Percentiles rank a stretch among this genome's conserved stretches.
These are phyloP conservation scores for Rhamnusium bicolor DNA, from an alignment of 2,888 invertebrate genomes.

Conservation along the genomic window DNA sequence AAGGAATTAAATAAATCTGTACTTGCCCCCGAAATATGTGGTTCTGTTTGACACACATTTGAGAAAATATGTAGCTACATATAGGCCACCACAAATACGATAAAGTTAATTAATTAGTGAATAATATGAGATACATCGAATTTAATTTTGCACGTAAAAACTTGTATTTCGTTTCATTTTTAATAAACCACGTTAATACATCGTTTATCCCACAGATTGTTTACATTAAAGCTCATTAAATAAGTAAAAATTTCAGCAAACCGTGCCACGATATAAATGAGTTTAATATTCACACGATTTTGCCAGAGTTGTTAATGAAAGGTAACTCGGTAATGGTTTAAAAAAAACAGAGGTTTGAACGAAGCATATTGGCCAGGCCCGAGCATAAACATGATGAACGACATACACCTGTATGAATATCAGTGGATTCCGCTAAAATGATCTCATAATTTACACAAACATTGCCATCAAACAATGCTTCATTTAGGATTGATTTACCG, in stretches of 20 bases:
- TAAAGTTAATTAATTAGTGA: too few species aligned
- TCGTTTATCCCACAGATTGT: too few species aligned
- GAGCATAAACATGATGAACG: slow-evolving; percentile 60
- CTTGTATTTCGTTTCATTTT: too few species aligned
- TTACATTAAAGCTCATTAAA: too few species aligned
- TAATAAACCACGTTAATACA: too few species aligned
- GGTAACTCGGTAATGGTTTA: slow-evolving; percentile 26
- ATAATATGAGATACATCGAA: too few species aligned
- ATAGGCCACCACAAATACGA: too few species aligned
- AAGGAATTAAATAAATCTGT: too few species aligned
- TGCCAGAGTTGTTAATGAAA: slow-evolving; percentile 41
- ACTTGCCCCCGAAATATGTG: too few species aligned
- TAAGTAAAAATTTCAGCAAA: slow-evolving; percentile 16
- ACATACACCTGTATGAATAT: slow-evolving; percentile 66
- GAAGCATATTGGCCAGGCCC: slow-evolving; percentile 34
- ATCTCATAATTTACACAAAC: slow-evolving; percentile 66
- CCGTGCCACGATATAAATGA: slow-evolving; percentile 27
- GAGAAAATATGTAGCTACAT: too few species aligned
- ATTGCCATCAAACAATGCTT: slow-evolving; percentile 67
- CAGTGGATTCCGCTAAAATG: slow-evolving; percentile 64
- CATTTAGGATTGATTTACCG: slow-evolving; percentile 69
- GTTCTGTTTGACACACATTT: too few species aligned
- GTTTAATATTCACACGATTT: slow-evolving; percentile 30
- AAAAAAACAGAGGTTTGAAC: neutral
- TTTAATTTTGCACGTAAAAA: too few species aligned